Base-by-base conservation (phyloP, 2,113 vertebrate species). In the Epinephelus cyanopodus region DNA sequence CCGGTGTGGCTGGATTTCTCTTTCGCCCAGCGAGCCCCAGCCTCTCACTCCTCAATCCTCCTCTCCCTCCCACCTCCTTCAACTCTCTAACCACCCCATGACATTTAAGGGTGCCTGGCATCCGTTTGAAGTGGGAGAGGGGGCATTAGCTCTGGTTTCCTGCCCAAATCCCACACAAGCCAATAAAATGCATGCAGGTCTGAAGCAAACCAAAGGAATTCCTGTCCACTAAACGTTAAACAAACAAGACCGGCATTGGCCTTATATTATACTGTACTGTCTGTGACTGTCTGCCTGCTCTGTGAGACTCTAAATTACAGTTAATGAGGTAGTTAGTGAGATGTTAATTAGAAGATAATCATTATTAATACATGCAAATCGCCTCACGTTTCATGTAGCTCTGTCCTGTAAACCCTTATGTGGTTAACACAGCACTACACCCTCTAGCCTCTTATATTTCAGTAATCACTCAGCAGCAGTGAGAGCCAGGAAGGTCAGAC, bases 61-160 rank as follows among this genome's bases (percentile, higher is more conserved):
- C 65, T 45, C 17, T 25, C 27, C 25, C 23, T 67, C 61, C 69
- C 78, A 79, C 83, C 87, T 81, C 77, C 86, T 86, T 90, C 86
- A 85, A 90, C 90, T 92, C 91, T 90, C 89, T 90, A 91, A 92
- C 94, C 92, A 88, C 89, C 86, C 88, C 86, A 87, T 91, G 94
- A 95, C 94, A 95, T 95, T 94, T 94, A 91, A 92, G 93, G 93
- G 93, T 92, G 92, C 91, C 89, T 93, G 92, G 92, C 90, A 95
- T 95, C 88, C 81, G 84, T 95, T 95, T 95, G 94, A 95, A 94
- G 95, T 94, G 91, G 88, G 88, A 91, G 85, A 92, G 88, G 87
- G 83, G 90, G 92, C 92, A 95, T 95, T 95, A 95, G 92, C 92
- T 93, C 90, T 94, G 92, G 94, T 95, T 95, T 95, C 93, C 94